These are phyloP conservation scores for Euschistus heros DNA, from an alignment of 1,140 invertebrate species.

Conservation along the genomic window DNA sequence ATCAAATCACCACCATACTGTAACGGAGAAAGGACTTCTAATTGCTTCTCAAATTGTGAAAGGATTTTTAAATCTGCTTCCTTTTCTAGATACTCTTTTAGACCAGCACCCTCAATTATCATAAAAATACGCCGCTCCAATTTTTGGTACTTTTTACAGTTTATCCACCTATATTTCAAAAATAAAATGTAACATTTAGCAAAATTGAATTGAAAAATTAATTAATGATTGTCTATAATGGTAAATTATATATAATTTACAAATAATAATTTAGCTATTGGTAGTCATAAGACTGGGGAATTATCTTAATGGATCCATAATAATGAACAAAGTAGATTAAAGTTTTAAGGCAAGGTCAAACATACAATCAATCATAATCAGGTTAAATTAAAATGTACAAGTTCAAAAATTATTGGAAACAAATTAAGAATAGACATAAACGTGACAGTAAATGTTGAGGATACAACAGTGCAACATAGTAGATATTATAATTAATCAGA, in stretches of 20 bases:
- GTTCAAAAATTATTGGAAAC: no score
- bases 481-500: no score
- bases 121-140: slow-evolving; percentile 59
- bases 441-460: no score
- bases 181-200: background rate
- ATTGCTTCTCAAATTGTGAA: slow-evolving; percentile 46
- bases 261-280: background rate
- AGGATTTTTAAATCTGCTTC: slow-evolving; percentile 48
- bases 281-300: background rate
- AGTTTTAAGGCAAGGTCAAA: no score
- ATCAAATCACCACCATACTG: slow-evolving; percentile 57
- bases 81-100: slow-evolving; percentile 57
- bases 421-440: no score
- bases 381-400: no score
- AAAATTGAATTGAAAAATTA: background rate
- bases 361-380: no score
- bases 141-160: slow-evolving; percentile 56
- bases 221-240: background rate
- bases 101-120: slow-evolving; percentile 64
- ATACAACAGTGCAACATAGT: no score
- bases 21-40: slow-evolving; percentile 63
- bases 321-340: background rate
- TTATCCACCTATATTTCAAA: slow-evolving; percentile 64
- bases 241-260: slow-evolving; percentile 6
- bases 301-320: background rate